Conservation (phyloP, 2,888 invertebrate species). For the Rhagonycha lutea region DNA sequence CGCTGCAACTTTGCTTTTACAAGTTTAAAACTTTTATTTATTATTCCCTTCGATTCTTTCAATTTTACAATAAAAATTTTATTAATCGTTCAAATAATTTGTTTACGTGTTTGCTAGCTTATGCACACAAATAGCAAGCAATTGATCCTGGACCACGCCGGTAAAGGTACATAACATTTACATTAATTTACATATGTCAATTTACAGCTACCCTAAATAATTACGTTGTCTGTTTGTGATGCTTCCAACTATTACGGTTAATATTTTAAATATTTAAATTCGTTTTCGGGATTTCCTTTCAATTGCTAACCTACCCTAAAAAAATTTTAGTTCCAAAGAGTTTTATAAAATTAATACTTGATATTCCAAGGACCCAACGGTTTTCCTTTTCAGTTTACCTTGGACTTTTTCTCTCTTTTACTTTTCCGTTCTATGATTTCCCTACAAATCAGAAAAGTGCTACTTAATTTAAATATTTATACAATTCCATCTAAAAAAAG, state of each 20-base stretch:
- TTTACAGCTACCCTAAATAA: slow-evolving; percentile 25
- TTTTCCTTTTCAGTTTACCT: no score
- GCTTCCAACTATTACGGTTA: slow-evolving; percentile 4
- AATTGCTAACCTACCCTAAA: no score
- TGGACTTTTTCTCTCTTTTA: no score
- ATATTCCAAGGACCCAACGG: no score
- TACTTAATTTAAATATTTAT: no score
- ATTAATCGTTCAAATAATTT: not conserved
- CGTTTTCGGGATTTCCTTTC: not conserved
- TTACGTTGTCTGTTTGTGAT: slow-evolving; percentile 26
- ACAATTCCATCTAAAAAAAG: no score
- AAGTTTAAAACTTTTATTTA: not conserved
- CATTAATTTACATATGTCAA: slow-evolving; percentile 31
- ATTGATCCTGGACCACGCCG: slow-evolving; percentile 10
- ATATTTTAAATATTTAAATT: not conserved
- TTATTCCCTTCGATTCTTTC: not conserved
- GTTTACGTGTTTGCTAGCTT: not conserved
- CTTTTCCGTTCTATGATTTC: no score
- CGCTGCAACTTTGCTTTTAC: not conserved
- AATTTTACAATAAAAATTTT: not conserved
- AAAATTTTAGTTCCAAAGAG: no score
- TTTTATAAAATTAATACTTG: no score
- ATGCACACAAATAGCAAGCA: slow-evolving; percentile 5
- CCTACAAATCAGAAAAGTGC: no score
- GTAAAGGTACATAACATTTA: slow-evolving; percentile 19